Base-by-base conservation (phyloP, 2,113 vertebrate species). In the Penelope pileata region DNA sequence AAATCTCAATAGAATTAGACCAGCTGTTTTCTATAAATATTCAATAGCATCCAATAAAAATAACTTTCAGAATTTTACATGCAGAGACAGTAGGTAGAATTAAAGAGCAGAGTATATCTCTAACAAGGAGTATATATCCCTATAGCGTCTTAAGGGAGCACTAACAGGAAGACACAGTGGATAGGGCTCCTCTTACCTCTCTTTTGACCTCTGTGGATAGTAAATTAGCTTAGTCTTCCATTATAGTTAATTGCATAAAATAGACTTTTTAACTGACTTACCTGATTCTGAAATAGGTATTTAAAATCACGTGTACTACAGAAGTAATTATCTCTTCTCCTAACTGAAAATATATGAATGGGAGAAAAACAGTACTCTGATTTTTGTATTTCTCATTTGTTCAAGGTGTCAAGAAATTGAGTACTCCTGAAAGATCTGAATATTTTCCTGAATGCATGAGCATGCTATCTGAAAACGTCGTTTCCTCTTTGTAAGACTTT, bases 161-260 rank as follows among this genome's bases (percentile, higher is more conserved):
- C 16, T 72, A 60, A 38, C 8, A 40, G 74, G 47, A 86, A 87
- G 82, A 56, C 47, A 30, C 15, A 58, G 40, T 16, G 50, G 21
- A 43, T 64, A n/a, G 27, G 23, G 5, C 40, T 77, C 53, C 51
- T 68, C 62, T 82, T 93, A 47, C 67, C 8, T 64, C 17, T 62
- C 34, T 86, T 75, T 85, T 69, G 86, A 90, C 62, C 67, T 83
- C 67, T 56, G 53, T 59, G 79, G 40, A 69, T 18, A 73, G 10
- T 38, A 60, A 85, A 69, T 92, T 90, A 73, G 79, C 59, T 69
- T 86, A 83, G 53, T 53, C 21, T 90, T 89, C 53, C 62, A n/a
- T 90, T 92, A 56, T 60, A 86, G 43, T 27, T 93, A 64, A 84
- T 73, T 88, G 79, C 93, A 60, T 23, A 89, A 90, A 79, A 40